These are phyloP conservation scores for Cinclus cinclus DNA, from an alignment of 2,113 vertebrate species.

Conservation along the genomic window DNA sequence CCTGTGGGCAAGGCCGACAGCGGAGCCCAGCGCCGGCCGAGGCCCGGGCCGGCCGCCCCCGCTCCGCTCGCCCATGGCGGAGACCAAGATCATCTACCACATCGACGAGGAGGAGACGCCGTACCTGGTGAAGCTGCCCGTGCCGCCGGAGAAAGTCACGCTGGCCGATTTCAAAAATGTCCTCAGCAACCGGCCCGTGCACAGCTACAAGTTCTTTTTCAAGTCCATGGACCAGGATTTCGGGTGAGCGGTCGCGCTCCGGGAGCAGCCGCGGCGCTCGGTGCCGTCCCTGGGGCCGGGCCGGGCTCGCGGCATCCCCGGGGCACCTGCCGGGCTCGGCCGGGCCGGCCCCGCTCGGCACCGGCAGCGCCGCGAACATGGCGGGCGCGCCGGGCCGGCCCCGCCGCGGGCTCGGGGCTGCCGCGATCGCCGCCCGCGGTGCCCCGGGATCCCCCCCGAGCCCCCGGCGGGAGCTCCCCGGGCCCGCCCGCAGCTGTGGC, in stretches of 20 bases:
- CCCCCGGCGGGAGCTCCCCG: no score
- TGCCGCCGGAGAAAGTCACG: slow-evolving; percentile 93
- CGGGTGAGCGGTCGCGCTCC: slow-evolving; percentile 76
- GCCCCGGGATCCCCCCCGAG: no score
- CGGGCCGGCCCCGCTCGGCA: neutral
- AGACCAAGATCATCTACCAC: slow-evolving; percentile 98
- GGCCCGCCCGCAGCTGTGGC: no score
- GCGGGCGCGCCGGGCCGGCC: no score
- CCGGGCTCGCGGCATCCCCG: no score
- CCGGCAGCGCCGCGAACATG: neutral
- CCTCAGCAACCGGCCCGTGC: slow-evolving; percentile 92
- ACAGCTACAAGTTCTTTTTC: slow-evolving; percentile 98
- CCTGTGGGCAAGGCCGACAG: slow-evolving; percentile 76
- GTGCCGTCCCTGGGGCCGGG: no score
- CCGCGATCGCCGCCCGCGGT: no score
- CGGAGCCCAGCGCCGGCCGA: slow-evolving; percentile 30
- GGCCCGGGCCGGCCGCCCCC: slow-evolving; percentile 69
- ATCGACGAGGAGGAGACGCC: slow-evolving; percentile 98
- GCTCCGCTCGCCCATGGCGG: slow-evolving; percentile 86
- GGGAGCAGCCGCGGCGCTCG: no score
- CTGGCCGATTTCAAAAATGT: slow-evolving; percentile 97
- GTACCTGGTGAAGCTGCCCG: slow-evolving; percentile 93
- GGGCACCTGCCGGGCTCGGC: no score
- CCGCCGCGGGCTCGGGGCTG: no score
- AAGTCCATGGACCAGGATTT: slow-evolving; percentile 99